Evolutionary conservation across 2,797 vertebrate genomes (phyloP), one percentile per base, ranked within the genome.

Genomic region (Crocodylus rhombifer): DNA sequence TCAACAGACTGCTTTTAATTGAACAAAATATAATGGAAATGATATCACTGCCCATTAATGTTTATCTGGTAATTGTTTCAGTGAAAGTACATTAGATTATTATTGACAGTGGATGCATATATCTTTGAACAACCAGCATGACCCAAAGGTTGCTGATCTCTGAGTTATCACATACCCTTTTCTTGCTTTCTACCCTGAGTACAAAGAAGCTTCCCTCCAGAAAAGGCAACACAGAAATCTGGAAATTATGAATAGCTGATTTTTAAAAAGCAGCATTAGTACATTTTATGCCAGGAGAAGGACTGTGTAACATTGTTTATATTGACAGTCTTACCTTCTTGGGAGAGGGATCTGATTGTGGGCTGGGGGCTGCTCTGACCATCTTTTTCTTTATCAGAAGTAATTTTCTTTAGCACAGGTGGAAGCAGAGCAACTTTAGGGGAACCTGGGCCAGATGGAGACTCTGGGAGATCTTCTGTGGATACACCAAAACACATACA

Each of bases 331-430:
- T 95, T 97, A 99, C 99, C 99, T 98, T 99, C 99, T 97, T 99
- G 98, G 97, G 98, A 96, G 96, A 97, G 97, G 2, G 98, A 98
- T 94, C 97, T 98, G 83, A 97, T 94, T 79, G 98, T 97, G n/a
- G 98, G 96, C 93, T 98, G 97, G 18, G 97, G 98, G 94, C 98
- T 98, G 86, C 94, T 96, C 91, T 98, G 98, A 33, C 98, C 97
- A 6, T 99, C 99, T 95, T 98, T 98, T 91, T 99, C 99, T 96
- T 99, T 99, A 58, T 99, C 99, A 10, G 98, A 98, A 89, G 98
- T 95, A 69, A 93, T 96, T 95, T 98, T 99, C 97, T 98, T 99
- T 86, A 99, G 95, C 64, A 98, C 91, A 5, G 98, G 96, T 13
- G 98, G 98, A 92, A 98, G 98, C 76, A 97, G 97, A 21, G 98